Percentiles rank a stretch among this genome's conserved stretches.
These are phyloP conservation scores for Hippopotamus amphibius DNA, from an alignment of 2,113 vertebrate genomes.

Conservation along the genomic window DNA sequence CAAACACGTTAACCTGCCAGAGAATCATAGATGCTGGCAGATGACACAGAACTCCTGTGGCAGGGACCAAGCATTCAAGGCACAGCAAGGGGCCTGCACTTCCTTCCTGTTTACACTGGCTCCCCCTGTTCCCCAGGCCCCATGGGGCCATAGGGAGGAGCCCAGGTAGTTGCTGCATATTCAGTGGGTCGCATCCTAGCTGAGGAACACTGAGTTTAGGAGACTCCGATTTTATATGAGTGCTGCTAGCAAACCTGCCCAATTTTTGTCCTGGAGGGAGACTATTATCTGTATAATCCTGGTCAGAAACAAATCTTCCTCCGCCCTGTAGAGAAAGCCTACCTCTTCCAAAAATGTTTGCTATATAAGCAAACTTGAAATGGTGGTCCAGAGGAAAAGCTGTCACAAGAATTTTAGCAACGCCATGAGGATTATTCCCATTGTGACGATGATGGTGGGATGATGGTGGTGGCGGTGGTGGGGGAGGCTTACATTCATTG, in stretches of 20 bases:
- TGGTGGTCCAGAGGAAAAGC: neutral
- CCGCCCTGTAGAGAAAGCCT: neutral
- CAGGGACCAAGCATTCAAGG: neutral
- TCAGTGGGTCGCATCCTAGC: neutral
- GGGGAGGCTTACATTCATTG: neutral
- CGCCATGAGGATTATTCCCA: neutral
- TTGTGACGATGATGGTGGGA: neutral
- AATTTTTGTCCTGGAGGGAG: neutral
- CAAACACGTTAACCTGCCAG: neutral
- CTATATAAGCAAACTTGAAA: neutral
- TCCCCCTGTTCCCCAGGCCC: neutral
- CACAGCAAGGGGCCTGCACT: neutral
- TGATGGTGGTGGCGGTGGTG: neutral
- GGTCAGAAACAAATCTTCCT: neutral
- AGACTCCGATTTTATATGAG: neutral
- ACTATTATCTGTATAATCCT: neutral
- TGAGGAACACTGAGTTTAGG: neutral
- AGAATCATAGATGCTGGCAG: neutral
- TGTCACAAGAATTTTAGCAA: neutral
- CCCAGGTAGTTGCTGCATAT: neutral
- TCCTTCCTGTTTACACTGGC: neutral
- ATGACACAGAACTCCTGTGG: neutral
- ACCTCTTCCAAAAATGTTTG: neutral
- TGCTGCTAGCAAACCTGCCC: neutral
- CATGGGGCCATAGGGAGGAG: neutral